Evolutionary conservation across 1,140 invertebrate genomes (phyloP), one percentile per base, ranked within the genome.

Genomic region (Cherax destructor): DNA sequence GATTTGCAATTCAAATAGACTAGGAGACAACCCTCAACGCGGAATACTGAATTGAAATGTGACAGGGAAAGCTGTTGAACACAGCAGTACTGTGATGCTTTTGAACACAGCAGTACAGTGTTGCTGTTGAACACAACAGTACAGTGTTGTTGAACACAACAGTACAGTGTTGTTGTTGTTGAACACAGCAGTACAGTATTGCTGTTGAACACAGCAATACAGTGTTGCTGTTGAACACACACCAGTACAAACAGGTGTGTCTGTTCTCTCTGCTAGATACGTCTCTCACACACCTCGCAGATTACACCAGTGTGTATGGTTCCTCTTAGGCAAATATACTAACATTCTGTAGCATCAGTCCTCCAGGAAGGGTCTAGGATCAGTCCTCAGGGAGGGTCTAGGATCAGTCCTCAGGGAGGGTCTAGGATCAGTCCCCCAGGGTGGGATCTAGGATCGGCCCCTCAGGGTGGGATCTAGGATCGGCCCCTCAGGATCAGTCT

Each of bases 261-360:
- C 30, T 41, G 30, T 41, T 41, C 47, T 74, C 50, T 85, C 47
- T 74, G 2, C 30, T 41, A 41, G 30, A 41, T 2, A 41, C 30
- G 7, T 56, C 52, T 1, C 52, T 56, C 49, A 18, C 21, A 50
- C 74, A 30, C 52, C 2, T 72, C 61, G 6, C 65, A 21, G n/a
- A 18, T 52, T 52, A 52, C 49, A 24, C 5, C n/a, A 90, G 65
- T 91, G 83, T 78, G 65, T 85, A 85, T 91, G 88, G 88, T 56
- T 84, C 72, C 81, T 84, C 50, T 77, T 91, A 91, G 85, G 88
- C 88, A 91, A 91, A 91, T 91, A 91, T 74, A 65, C 88, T 69
- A 84, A 90, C 77, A 91, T 84, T 91, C 88, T 61, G 72, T 91
- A 72, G 88, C 80, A 90, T 90, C 81, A 90, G 56, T 76, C 88